A percentile compares a stretch with the other conserved stretches of the same genome.
Evolutionary conservation across 2,797 vertebrate species (phyloP).

Genomic region (Crax fasciolata): DNA sequence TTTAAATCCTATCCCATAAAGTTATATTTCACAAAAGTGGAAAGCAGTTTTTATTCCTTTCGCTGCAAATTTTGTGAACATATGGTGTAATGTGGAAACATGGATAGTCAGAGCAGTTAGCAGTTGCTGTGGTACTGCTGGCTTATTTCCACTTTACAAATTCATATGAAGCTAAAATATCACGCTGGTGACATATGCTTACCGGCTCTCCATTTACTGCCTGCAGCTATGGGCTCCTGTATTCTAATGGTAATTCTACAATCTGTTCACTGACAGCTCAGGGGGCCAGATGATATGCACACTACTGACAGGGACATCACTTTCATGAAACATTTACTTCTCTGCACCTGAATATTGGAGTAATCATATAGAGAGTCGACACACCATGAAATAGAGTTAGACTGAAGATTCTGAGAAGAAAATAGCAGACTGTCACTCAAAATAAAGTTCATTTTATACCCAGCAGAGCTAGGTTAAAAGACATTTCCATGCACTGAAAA

Average conservation of each 20-base stretch:
- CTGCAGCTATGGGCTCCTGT: constrained; percentile 84
- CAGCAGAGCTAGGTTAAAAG: constrained; percentile 76
- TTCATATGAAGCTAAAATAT: constrained; percentile 87
- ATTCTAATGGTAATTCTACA: constrained; percentile 91
- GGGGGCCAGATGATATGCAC: constrained; percentile 86
- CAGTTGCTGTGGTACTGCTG: constrained; percentile 83
- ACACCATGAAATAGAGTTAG: constrained; percentile 92
- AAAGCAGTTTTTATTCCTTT: constrained; percentile 56
- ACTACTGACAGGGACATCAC: constrained; percentile 92
- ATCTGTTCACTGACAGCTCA: constrained; percentile 90
- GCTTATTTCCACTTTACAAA: constrained; percentile 88
- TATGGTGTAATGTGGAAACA: constrained; percentile 76
- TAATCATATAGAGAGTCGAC: constrained; percentile 89
- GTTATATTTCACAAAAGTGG: constrained; percentile 22
- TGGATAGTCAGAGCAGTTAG: constrained; percentile 81
- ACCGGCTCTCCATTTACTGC: constrained; percentile 85
- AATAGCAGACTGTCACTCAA: constrained; percentile 88
- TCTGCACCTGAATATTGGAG: constrained; percentile 90
- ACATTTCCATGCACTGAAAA: constrained; percentile 58
- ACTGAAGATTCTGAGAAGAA: constrained; percentile 87
- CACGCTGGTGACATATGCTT: constrained; percentile 89
- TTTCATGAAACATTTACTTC: constrained; percentile 93
- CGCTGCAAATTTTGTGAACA: constrained; percentile 72
- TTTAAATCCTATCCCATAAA: neutral
- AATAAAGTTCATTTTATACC: constrained; percentile 89